Evolutionary conservation across 2,797 vertebrate species (phyloP).

Genomic region (Botia almorhae): DNA sequence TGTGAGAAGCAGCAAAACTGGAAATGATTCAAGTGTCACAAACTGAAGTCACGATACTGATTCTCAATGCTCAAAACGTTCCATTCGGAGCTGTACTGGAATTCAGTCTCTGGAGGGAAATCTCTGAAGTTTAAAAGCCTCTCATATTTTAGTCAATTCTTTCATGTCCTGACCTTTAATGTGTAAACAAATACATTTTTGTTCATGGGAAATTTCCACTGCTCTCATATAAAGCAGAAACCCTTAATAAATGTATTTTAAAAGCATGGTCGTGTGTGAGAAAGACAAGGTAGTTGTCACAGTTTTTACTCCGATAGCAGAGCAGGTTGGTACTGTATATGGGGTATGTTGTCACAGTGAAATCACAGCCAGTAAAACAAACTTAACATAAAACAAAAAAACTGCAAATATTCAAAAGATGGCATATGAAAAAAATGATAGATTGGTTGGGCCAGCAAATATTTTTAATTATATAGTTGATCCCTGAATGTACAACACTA

Average conservation of each 20-base stretch:
- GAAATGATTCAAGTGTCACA: not conserved
- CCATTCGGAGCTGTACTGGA: too few species aligned
- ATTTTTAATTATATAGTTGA: too few species aligned
- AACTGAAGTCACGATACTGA: not conserved
- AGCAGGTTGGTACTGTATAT: too few species aligned
- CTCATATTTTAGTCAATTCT: not conserved
- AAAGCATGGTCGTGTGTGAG: too few species aligned
- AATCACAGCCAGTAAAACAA: too few species aligned
- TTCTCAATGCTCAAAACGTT: not conserved
- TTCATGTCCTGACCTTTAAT: slow-evolving; percentile 20
- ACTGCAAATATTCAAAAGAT: not conserved
- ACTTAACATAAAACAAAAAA: not conserved
- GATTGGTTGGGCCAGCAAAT: too few species aligned
- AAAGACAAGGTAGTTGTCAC: too few species aligned
- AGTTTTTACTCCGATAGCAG: too few species aligned
- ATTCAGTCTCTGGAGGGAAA: not conserved
- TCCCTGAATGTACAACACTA: too few species aligned
- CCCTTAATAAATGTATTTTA: too few species aligned
- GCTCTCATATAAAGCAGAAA: not conserved
- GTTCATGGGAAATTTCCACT: slow-evolving; percentile 19
- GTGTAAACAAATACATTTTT: slow-evolving; percentile 8
- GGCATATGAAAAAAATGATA: too few species aligned
- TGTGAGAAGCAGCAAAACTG: slow-evolving; percentile 13
- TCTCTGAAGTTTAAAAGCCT: slow-evolving; percentile 1
- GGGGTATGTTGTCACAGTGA: too few species aligned